Evolutionary conservation across 2,888 invertebrate species (phyloP), one percentile per base, ranked within the genome.

Genomic region (Ceraclea dissimilis): DNA sequence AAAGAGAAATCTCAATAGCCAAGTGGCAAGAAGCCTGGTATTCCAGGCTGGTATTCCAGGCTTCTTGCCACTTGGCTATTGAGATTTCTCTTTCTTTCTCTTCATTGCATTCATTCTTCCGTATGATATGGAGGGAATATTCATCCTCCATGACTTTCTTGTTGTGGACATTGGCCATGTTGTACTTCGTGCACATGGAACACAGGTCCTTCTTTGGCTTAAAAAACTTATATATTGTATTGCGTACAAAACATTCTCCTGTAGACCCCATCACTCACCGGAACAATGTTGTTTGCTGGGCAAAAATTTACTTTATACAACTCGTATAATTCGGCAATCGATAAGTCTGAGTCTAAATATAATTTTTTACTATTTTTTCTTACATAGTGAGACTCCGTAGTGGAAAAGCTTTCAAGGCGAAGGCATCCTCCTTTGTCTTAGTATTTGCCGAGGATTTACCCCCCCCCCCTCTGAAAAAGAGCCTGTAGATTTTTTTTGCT

Each of bases 41-140:
- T n/a, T n/a, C n/a, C n/a, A n/a, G n/a, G n/a, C n/a, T n/a, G n/a
- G n/a, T n/a, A n/a, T n/a, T n/a, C n/a, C n/a, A n/a, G n/a, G n/a
- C n/a, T n/a, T n/a, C n/a, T n/a, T n/a, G n/a, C n/a, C n/a, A n/a
- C n/a, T n/a, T n/a, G n/a, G n/a, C n/a, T n/a, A n/a, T n/a, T n/a
- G n/a, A n/a, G n/a, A n/a, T n/a, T n/a, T 47, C 47, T 47, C 6
- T 47, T 47, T 47, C 47, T 47, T 47, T 47, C 19, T 17, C 47
- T n/a, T 17, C 47, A n/a, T 47, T 47, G 10, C 19, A 47, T n/a
- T 47, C 18, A 47, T 47, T 47, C 20, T 20, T 47, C 19, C 47
- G 47, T 18, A 44, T 44, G 44, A 44, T 44, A 16, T 44, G 44
- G 8, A 44, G n/a, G 10, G 44, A 44, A 16, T 44, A 44, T 16